These are phyloP conservation scores for Aphrophora alni DNA, from an alignment of 2,888 invertebrate genomes.

Conservation along the genomic window DNA sequence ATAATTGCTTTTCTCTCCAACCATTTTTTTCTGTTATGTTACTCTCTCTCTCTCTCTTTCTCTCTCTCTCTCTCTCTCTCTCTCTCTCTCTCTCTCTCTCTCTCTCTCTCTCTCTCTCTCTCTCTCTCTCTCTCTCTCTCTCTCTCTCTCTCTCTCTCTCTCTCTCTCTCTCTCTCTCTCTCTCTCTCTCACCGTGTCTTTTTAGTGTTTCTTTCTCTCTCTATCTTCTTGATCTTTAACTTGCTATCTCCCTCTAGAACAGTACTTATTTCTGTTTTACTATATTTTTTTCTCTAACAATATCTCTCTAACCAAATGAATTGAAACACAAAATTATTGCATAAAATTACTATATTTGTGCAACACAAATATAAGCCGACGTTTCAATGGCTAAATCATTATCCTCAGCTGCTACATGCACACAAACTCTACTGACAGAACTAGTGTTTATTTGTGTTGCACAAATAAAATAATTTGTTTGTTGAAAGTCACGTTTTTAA, in stretches of 20 bases:
- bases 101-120: neutral
- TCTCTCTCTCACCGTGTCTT: neutral
- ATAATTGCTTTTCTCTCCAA: neutral
- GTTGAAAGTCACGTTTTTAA: too few relatives aligned
- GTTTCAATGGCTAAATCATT: too few relatives aligned
- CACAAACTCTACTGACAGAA: too few relatives aligned
- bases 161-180: slow-evolving; percentile 6
- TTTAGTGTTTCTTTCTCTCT: neutral
- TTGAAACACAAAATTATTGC: too few relatives aligned
- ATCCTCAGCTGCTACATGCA: too few relatives aligned
- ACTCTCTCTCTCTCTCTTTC: neutral
- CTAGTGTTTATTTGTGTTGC: too few relatives aligned
- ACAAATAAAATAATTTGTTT: too few relatives aligned
- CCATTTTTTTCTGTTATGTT: too few relatives aligned
- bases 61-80: neutral
- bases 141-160: neutral
- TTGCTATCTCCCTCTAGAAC: neutral
- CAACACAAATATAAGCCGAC: too few relatives aligned
- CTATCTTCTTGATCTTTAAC: neutral
- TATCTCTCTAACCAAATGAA: neutral
- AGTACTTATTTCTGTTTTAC: neutral
- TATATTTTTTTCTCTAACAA: neutral
- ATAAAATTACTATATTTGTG: too few relatives aligned
- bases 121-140: neutral
- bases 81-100: neutral